phyloP scores from a whole-genome alignment of 2,888 invertebrate genomes.

The Heliconius hortense region DNA sequence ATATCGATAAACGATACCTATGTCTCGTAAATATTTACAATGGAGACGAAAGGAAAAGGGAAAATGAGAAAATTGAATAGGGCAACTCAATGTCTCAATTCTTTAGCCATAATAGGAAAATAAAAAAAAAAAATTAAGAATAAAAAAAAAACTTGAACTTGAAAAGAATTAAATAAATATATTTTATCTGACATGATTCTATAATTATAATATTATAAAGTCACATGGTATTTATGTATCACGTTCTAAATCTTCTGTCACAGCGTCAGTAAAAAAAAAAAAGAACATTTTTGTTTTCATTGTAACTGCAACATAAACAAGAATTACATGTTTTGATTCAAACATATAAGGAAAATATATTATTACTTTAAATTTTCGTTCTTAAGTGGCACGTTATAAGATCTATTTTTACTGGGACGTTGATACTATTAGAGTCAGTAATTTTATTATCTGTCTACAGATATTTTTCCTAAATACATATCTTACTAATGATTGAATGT shows the following conservation, averaged over 20 bases:
- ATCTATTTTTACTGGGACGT: neutral
- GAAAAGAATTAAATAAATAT: too few species aligned
- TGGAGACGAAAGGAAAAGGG: too few species aligned
- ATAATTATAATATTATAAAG: neutral
- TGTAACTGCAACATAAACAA: constrained; percentile 21
- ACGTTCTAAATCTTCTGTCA: too few species aligned
- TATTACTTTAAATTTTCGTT: neutral
- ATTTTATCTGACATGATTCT: neutral
- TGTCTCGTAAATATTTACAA: too few species aligned
- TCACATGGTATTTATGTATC: too few species aligned
- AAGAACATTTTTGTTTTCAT: neutral
- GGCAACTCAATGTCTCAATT: too few species aligned
- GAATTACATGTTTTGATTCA: constrained; percentile 14
- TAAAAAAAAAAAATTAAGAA: too few species aligned
- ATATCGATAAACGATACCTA: too few species aligned
- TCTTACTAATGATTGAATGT: neutral
- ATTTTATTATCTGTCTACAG: neutral
- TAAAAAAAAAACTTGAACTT: too few species aligned
- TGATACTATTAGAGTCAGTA: neutral
- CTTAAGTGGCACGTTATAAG: neutral
- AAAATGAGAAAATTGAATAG: too few species aligned
- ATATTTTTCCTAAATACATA: neutral
- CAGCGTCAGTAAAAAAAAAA: too few species aligned
- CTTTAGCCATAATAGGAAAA: too few species aligned
- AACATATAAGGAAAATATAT: constrained; percentile 8